Conservation (phyloP, 2,113 vertebrate species). For the Sebastes fasciatus region DNA sequence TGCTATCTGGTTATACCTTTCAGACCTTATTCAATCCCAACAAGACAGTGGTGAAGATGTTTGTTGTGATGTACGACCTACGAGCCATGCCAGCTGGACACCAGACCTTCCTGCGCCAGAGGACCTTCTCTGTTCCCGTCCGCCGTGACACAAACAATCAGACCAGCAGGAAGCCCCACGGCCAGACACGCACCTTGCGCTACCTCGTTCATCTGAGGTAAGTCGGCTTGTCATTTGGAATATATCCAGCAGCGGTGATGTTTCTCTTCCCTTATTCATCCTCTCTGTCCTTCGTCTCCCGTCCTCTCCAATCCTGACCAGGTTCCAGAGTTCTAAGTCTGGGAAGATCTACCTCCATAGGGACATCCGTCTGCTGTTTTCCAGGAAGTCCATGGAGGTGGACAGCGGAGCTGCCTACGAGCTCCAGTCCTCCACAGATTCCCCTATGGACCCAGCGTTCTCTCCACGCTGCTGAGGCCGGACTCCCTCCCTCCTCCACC, state of each 20-base stretch:
- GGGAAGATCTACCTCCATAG: conserved; percentile 99
- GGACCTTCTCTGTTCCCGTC: conserved; percentile 98
- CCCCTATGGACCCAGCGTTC: conserved; percentile 95
- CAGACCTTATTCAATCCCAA: conserved; percentile 99
- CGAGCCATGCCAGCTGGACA: conserved; percentile 97
- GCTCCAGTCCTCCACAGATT: conserved; percentile 98
- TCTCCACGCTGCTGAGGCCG: conserved; percentile 92
- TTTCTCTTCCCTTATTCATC: neutral
- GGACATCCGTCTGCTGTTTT: conserved; percentile 98
- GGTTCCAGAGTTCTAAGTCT: conserved; percentile 99
- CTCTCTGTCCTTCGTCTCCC: neutral
- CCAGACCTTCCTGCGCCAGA: conserved; percentile 99
- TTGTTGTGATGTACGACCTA: conserved; percentile 98
- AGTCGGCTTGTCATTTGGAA: conserved; percentile 10
- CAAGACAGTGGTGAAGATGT: conserved; percentile 99
- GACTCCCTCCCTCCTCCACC: conserved; percentile 14
- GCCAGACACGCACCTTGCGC: conserved; percentile 93
- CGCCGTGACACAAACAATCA: conserved; percentile 90
- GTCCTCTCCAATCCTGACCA: conserved; percentile 62
- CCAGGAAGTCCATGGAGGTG: conserved; percentile 99
- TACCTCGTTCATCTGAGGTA: conserved; percentile 99
- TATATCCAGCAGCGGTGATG: neutral
- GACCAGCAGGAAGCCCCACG: conserved; percentile 87
- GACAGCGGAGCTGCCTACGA: conserved; percentile 99
- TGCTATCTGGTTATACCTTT: conserved; percentile 11